Conservation (phyloP, 2,113 vertebrate genomes). For the Lynx canadensis region DNA sequence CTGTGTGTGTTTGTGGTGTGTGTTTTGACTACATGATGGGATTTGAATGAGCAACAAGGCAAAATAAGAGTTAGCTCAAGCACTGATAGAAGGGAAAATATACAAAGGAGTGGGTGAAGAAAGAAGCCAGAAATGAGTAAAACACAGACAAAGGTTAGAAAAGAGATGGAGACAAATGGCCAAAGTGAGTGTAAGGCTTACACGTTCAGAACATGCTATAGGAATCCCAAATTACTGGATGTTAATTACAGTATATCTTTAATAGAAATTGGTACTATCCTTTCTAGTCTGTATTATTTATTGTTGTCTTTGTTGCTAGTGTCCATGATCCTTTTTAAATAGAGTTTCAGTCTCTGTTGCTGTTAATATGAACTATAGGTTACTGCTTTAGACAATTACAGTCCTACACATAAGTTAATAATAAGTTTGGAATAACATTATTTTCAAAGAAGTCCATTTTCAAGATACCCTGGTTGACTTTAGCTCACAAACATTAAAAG, state of each 20-base stretch:
- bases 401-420: neutral
- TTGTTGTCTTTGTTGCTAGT: slow-evolving; percentile 6
- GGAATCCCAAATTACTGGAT: neutral
- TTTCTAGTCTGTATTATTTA: neutral
- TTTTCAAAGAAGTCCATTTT: slow-evolving; percentile 41
- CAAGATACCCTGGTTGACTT: neutral
- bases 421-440: slow-evolving; percentile 1
- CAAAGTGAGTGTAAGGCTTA: neutral
- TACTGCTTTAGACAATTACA: neutral
- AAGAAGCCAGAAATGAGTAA: neutral
- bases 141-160: neutral
- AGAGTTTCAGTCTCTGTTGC: neutral
- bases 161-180: neutral
- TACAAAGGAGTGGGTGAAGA: neutral
- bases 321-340: neutral
- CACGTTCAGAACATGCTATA: neutral
- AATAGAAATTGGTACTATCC: neutral
- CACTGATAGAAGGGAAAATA: neutral
- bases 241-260: neutral
- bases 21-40: neutral
- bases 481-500: neutral
- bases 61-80: neutral
- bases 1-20: neutral
- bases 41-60: neutral
- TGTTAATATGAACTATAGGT: neutral